Evolutionary conservation across 2,113 vertebrate genomes (phyloP), one percentile per base, ranked within the genome.

Genomic region (Leptocoma aspasia): DNA sequence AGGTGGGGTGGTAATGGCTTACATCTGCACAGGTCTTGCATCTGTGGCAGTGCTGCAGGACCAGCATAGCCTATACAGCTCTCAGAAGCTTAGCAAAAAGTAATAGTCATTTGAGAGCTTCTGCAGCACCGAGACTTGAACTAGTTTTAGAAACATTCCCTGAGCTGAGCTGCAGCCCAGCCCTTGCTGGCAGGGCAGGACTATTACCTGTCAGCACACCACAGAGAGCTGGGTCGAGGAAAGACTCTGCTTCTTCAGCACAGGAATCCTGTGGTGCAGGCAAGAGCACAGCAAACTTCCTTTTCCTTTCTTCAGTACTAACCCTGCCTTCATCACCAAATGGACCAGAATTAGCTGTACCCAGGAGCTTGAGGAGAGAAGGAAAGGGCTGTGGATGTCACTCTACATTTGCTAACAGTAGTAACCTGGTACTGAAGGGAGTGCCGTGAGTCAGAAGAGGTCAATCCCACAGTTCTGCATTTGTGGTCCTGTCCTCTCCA

Each of bases 381-480:
- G 26, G 35, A 82, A 66, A 59, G 37, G 45, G 13, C n/a, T 68
- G 5, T 7, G 11, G n/a, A 15, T 37, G 11, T 26, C 41, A 33
- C 13, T 63, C 8, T 59, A 27, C 13, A 15, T 37, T 39, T 56
- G 5, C 45, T 35, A 66, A 33, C 31, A 41, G 17, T 20, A 90
- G 15, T 49, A 64, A 65, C 42, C 41, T 44, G 18, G 28, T 28
- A 23, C 37, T 70, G 45, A 39, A 37, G 41, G 7, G 20, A 39
- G 17, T 7, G 9, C 33, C 0, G 0, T 37, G n/a, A 73, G n/a
- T 42, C 54, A 83, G 50, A 9, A 83, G 15, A 17, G 4, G 28
- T 47, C 66, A 60, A 0, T 49, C 19, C n/a, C 27, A 41, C 37
- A 60, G 57, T 1, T 1, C 17, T 28, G n/a, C n/a, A 8, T 68